Base-by-base conservation (phyloP, 2,797 vertebrate species). In the Syngnathus rostellatus region DNA sequence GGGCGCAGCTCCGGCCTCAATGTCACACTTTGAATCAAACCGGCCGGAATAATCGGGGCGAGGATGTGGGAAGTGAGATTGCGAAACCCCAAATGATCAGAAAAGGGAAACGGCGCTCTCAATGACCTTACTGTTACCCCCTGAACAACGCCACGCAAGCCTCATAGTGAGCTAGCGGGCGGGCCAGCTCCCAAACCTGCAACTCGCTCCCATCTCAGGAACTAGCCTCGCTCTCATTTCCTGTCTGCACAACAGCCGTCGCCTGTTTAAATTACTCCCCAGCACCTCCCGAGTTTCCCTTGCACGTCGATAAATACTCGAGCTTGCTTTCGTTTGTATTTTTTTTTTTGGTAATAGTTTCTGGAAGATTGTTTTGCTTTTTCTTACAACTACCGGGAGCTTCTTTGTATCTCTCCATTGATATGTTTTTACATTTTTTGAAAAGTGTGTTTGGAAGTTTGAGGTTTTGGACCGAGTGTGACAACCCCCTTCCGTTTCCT, bases 181-280 rank as follows among this genome's bases (percentile, higher is more conserved):
- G 89, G 92, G 91, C 92, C 92, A 89, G 90, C 91, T 81, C 89
- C 90, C 92, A 95, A 95, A 92, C 93, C 92, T 95, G 93, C 93
- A 95, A 93, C 94, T 94, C 93, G 93, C 94, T 92, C 64, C 92
- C 90, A 91, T 93, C 92, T 93, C 93, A 95, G 93, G 94, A 95
- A 94, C 92, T 92, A 84, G 91, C 92, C 92, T 92, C 94, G 91
- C 89, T 92, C 94, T 97, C 94, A 95, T 98, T 98, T 98, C 97
- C 97, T 97, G 95, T 95, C 94, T 96, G 94, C 86, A 82, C 91
- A 89, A 88, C 87, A 92, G 91, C 90, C 92, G 93, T 95, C 93
- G 94, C 94, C 94, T 98, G 94, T 95, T 97, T 94, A 92, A 99
- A 97, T 98, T 97, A 97, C 82, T 87, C 92, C 91, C 92, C 91